Percentiles rank a stretch among this genome's conserved stretches.
These are phyloP conservation scores for Papilio protenor DNA, from an alignment of 2,888 invertebrate species.

Conservation along the genomic window DNA sequence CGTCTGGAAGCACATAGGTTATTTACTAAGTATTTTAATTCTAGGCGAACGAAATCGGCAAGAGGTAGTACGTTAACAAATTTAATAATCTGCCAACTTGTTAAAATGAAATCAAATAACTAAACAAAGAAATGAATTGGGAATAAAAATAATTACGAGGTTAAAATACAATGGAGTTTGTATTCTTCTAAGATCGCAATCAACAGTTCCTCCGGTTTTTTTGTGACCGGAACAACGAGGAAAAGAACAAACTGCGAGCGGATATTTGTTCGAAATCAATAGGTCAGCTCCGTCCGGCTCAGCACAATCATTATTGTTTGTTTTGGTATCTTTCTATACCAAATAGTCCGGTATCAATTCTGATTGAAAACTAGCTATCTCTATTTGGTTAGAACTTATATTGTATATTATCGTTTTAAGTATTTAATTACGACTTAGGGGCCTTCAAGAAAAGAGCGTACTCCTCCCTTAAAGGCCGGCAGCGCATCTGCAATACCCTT, in stretches of 20 bases:
- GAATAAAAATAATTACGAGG: background rate
- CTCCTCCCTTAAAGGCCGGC: too few relatives aligned
- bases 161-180: background rate
- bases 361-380: conserved; percentile 10
- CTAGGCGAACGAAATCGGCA: too few relatives aligned
- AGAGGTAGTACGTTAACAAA: too few relatives aligned
- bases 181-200: conserved; percentile 1
- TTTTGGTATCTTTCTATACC: conserved; percentile 20
- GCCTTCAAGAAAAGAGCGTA: too few relatives aligned
- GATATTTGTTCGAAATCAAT: conserved; percentile 26
- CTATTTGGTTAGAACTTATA: background rate
- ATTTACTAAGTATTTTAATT: too few relatives aligned
- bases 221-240: conserved; percentile 3
- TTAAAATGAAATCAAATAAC: background rate
- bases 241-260: conserved; percentile 55
- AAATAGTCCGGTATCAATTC: conserved; percentile 18
- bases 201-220: background rate
- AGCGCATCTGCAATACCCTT: too few relatives aligned
- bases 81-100: background rate
- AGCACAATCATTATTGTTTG: conserved; percentile 24
- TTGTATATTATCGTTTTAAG: background rate
- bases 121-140: background rate
- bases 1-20: too few relatives aligned
- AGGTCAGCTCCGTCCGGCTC: conserved; percentile 22
- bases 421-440: too few relatives aligned